A percentile compares a stretch with the other conserved stretches of the same genome.
These are phyloP conservation scores for Aspidiotus rigidus DNA, from an alignment of 2,888 invertebrate genomes.

Conservation along the genomic window DNA sequence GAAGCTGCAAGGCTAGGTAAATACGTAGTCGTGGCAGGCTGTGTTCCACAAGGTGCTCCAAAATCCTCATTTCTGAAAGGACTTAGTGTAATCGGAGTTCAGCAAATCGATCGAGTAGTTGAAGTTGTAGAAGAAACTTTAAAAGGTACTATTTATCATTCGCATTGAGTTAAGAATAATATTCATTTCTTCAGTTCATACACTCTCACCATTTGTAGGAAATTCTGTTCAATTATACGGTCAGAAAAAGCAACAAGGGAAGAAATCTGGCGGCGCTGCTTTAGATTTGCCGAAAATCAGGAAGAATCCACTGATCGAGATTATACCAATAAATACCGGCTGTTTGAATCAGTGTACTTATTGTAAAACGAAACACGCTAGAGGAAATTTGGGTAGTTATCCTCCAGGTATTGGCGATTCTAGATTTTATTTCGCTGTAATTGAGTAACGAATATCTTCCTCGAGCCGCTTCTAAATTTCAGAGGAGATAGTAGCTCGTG, in stretches of 20 bases:
- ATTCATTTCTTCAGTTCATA: background rate
- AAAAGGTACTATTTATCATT: slow-evolving; percentile 54
- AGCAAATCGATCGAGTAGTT: slow-evolving; percentile 93
- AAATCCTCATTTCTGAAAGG: slow-evolving; percentile 60
- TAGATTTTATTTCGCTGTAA: too few relatives aligned
- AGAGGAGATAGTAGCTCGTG: slow-evolving; percentile 79
- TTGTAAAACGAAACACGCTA: slow-evolving; percentile 94
- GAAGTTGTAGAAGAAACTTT: slow-evolving; percentile 97
- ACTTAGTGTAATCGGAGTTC: slow-evolving; percentile 91
- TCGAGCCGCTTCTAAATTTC: slow-evolving; percentile 1
- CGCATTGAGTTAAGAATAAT: background rate
- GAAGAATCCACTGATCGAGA: slow-evolving; percentile 92
- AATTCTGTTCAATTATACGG: slow-evolving; percentile 67
- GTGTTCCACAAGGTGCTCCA: slow-evolving; percentile 90
- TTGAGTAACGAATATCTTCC: background rate
- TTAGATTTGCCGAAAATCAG: slow-evolving; percentile 86
- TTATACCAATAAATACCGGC: slow-evolving; percentile 91
- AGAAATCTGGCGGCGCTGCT: slow-evolving; percentile 77
- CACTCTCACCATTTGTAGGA: slow-evolving; percentile 45
- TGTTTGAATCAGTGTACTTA: slow-evolving; percentile 98
- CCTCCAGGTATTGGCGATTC: slow-evolving; percentile 48
- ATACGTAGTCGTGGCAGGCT: slow-evolving; percentile 89
- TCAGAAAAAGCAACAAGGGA: slow-evolving; percentile 69
- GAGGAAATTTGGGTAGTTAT: slow-evolving; percentile 94
- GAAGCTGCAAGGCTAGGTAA: slow-evolving; percentile 64